Conservation (phyloP, 2,113 vertebrate species). For the Poecile atricapillus region DNA sequence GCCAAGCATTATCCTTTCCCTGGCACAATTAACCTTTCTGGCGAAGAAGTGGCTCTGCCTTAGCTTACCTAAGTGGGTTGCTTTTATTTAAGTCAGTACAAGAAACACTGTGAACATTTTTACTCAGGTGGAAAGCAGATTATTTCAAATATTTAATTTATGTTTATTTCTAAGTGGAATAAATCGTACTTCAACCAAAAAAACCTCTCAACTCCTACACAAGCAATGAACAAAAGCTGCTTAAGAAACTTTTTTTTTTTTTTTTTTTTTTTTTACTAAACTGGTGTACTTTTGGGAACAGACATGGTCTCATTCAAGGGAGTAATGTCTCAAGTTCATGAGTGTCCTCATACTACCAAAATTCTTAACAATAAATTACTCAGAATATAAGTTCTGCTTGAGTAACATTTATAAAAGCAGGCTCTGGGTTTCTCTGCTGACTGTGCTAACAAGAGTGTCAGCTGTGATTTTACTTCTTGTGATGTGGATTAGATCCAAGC, state of each 20-base stretch:
- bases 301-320: neutral
- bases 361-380: neutral
- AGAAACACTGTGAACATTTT: neutral
- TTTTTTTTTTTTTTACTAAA: neutral
- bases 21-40: neutral
- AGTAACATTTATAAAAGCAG: conserved; percentile 13
- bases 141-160: neutral
- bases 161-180: neutral
- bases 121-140: neutral
- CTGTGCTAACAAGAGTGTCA: conserved; percentile 37
- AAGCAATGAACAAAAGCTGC: neutral
- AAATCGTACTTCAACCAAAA: neutral
- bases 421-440: conserved; percentile 26
- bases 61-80: neutral
- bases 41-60: neutral
- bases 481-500: conserved; percentile 44
- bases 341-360: neutral
- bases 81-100: neutral
- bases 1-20: neutral
- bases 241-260: neutral
- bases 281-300: neutral
- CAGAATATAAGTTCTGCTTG: neutral
- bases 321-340: neutral
- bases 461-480: conserved; percentile 44
- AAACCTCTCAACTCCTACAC: neutral